phyloP scores from a whole-genome alignment of 2,113 vertebrate species.

The Planiliza haematocheilus region DNA sequence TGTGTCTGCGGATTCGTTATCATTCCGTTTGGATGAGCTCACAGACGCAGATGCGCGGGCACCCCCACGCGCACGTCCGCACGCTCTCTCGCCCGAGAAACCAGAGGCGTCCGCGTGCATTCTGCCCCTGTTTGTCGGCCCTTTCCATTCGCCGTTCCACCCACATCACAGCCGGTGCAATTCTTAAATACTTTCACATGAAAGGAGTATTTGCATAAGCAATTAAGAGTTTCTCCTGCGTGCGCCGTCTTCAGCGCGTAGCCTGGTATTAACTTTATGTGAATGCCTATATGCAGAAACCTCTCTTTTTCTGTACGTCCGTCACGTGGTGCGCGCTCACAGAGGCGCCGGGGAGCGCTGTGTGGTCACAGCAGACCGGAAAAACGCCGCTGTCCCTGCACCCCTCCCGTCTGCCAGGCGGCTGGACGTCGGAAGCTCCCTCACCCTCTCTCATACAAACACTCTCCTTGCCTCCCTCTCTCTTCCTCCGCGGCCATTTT shows the following conservation, averaged over 20 bases:
- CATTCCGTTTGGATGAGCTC: slow-evolving; percentile 90
- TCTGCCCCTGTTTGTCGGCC: slow-evolving; percentile 64
- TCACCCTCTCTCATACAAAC: slow-evolving; percentile 67
- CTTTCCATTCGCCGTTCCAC: slow-evolving; percentile 64
- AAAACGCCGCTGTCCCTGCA: slow-evolving; percentile 61
- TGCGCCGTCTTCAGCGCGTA: slow-evolving; percentile 23
- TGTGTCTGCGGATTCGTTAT: slow-evolving; percentile 93
- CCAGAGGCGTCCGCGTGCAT: slow-evolving; percentile 69
- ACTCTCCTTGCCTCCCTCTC: slow-evolving; percentile 67
- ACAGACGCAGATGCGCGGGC: slow-evolving; percentile 76
- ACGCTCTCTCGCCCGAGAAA: slow-evolving; percentile 48
- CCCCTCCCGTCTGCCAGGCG: slow-evolving; percentile 76
- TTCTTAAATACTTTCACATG: slow-evolving; percentile 67
- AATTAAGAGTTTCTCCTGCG: slow-evolving; percentile 42
- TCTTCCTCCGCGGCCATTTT: slow-evolving; percentile 76
- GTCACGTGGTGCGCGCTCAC: slow-evolving; percentile 29
- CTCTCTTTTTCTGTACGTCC: slow-evolving; percentile 15
- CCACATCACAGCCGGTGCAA: slow-evolving; percentile 56
- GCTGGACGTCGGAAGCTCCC: slow-evolving; percentile 72
- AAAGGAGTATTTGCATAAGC: slow-evolving; percentile 64
- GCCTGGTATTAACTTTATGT: slow-evolving; percentile 30
- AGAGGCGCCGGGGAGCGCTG: slow-evolving; percentile 64
- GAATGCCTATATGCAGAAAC: slow-evolving; percentile 23
- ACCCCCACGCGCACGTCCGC: slow-evolving; percentile 41
- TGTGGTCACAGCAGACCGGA: slow-evolving; percentile 67